These are phyloP conservation scores for Amiota communis DNA, from an alignment of 2,888 invertebrate genomes.

Conservation along the genomic window DNA sequence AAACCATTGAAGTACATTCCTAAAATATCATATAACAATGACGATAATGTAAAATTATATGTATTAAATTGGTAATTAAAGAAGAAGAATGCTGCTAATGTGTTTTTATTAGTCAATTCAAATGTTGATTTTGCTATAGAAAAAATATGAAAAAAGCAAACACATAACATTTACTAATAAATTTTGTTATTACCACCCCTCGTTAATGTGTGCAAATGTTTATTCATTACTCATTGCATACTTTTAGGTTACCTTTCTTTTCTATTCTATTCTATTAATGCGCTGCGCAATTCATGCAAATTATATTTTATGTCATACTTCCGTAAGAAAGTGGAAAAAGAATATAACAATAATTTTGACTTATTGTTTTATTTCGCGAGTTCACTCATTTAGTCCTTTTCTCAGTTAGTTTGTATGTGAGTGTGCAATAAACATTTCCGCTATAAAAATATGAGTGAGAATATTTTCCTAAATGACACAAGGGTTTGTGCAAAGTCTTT, in stretches of 20 bases:
- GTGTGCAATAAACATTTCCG: slow-evolving; percentile 1
- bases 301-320: slow-evolving; percentile 22
- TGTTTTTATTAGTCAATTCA: too few species aligned
- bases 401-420: neutral
- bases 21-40: too few species aligned
- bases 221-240: slow-evolving; percentile 18
- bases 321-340: neutral
- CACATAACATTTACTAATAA: too few species aligned
- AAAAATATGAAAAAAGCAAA: too few species aligned
- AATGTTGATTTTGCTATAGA: too few species aligned
- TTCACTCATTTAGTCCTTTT: neutral
- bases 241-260: slow-evolving; percentile 4
- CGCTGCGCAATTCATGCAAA: slow-evolving; percentile 15
- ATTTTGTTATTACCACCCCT: too few species aligned
- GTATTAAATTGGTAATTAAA: too few species aligned
- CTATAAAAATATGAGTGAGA: neutral
- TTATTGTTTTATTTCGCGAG: slow-evolving; percentile 8
- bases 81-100: too few species aligned
- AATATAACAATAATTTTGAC: neutral
- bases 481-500: neutral
- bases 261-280: too few species aligned
- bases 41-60: too few species aligned
- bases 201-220: neutral
- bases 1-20: too few species aligned
- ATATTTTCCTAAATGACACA: neutral